phyloP scores from a whole-genome alignment of 2,113 vertebrate species.

The Crotalus horridus region DNA sequence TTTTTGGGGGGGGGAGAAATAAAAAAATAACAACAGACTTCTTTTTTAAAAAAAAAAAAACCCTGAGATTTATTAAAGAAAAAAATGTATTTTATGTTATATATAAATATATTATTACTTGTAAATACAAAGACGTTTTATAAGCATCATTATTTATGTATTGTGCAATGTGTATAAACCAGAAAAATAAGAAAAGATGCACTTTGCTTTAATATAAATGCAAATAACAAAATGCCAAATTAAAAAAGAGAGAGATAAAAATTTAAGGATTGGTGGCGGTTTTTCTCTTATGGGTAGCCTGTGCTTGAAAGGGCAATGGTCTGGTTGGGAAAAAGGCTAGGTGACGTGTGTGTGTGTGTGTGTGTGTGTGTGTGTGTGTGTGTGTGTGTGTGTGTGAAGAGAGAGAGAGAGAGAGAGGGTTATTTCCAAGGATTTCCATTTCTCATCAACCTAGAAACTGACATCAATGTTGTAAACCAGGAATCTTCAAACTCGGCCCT shows the following conservation, averaged over 20 bases:
- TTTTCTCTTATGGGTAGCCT: constrained; percentile 63
- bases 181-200: constrained; percentile 97
- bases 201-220: constrained; percentile 99
- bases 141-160: constrained; percentile 99
- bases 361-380: neutral
- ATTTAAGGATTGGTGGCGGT: constrained; percentile 67
- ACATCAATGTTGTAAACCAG: too few relatives aligned
- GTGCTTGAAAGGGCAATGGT: constrained; percentile 58
- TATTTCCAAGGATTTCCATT: neutral
- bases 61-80: constrained; percentile 94
- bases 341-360: neutral
- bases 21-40: constrained; percentile 71
- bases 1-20: constrained; percentile 54
- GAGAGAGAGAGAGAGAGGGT: neutral
- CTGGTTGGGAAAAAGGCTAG: constrained; percentile 27
- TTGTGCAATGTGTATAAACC: constrained; percentile 99
- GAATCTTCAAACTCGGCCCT: neutral
- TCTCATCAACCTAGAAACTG: too few relatives aligned
- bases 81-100: constrained; percentile 99
- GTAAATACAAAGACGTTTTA: constrained; percentile 99
- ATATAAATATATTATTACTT: constrained; percentile 99
- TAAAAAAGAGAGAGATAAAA: constrained; percentile 77
- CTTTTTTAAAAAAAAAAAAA: constrained; percentile 69
- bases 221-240: constrained; percentile 98
- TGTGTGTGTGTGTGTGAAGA: rapidly evolving